A percentile compares a stretch with the other conserved stretches of the same genome.
Evolutionary conservation across 2,113 vertebrate species (phyloP).

Genomic region (Cnemophilus loriae): DNA sequence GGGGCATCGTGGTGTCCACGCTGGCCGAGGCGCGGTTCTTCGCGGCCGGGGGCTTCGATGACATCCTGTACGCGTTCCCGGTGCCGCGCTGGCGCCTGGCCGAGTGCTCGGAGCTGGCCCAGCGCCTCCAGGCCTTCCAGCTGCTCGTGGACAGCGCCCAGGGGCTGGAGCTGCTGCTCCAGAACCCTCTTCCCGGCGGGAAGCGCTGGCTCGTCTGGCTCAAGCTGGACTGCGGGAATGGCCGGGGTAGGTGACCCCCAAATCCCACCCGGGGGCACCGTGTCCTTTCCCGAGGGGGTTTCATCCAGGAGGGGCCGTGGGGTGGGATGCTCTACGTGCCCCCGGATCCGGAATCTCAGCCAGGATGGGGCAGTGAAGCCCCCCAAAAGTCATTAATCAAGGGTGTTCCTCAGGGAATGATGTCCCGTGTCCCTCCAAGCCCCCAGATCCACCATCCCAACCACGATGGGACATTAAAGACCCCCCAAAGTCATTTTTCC

Average conservation of each 20-base stretch:
- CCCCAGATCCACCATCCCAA: not conserved
- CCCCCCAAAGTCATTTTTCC: not conserved
- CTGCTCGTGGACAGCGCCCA: slow-evolving; percentile 73
- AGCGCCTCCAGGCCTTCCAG: slow-evolving; percentile 74
- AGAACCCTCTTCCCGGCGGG: slow-evolving; percentile 39
- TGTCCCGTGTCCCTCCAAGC: not conserved
- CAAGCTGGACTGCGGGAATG: slow-evolving; percentile 82
- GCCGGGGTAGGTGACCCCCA: slow-evolving; percentile 66
- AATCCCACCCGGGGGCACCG: accelerated
- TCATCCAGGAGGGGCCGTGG: accelerated
- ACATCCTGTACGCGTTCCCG: slow-evolving; percentile 82
- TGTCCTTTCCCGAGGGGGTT: accelerated
- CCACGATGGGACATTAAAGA: not conserved
- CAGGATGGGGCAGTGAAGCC: accelerated
- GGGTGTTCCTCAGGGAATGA: too few species aligned
- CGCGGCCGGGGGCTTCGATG: slow-evolving; percentile 80
- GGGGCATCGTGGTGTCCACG: slow-evolving; percentile 80
- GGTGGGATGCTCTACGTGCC: not conserved
- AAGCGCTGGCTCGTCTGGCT: slow-evolving; percentile 79
- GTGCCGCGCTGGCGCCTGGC: slow-evolving; percentile 75
- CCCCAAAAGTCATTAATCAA: too few species aligned
- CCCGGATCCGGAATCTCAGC: accelerated
- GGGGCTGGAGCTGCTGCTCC: slow-evolving; percentile 67
- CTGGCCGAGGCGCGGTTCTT: slow-evolving; percentile 80
- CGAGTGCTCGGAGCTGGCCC: slow-evolving; percentile 72